Evolutionary conservation across 92 coral and sea anemone genomes (phyloP).

Genomic region (Virgularia gustaviana): DNA sequence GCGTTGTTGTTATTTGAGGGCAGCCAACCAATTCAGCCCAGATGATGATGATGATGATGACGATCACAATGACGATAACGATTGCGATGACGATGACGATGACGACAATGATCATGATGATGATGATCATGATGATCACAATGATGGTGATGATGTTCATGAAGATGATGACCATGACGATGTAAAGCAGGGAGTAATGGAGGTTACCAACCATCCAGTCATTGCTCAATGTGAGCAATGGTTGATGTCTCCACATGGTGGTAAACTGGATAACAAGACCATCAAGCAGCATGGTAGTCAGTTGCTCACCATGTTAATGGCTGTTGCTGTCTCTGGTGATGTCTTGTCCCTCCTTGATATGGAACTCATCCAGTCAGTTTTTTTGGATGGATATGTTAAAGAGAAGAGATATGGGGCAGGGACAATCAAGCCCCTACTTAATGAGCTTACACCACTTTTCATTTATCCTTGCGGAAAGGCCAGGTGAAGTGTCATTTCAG

Average conservation of each 20-base stretch:
- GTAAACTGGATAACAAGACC: conserved; percentile 32
- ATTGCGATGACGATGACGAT: too few relatives aligned
- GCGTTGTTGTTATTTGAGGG: too few relatives aligned
- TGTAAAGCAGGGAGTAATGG: too few relatives aligned
- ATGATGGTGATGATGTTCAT: too few relatives aligned
- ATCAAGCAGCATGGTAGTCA: conserved; percentile 47
- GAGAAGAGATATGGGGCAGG: conserved; percentile 38
- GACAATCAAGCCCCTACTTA: conserved; percentile 55
- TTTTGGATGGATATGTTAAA: conserved; percentile 11
- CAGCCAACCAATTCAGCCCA: too few relatives aligned
- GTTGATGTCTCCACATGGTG: conserved; percentile 52
- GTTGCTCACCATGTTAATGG: not conserved
- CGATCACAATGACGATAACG: too few relatives aligned
- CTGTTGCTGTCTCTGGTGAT: conserved; percentile 8
- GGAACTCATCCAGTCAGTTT: conserved; percentile 9
- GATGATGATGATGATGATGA: too few relatives aligned
- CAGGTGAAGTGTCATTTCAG: conserved; percentile 21
- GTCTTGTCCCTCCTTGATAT: conserved; percentile 9
- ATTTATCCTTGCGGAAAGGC: conserved; percentile 38
- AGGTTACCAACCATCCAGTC: too few relatives aligned
- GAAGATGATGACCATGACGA: too few relatives aligned
- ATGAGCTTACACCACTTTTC: conserved; percentile 60
- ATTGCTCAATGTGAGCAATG: too few relatives aligned
- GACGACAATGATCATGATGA: too few relatives aligned
- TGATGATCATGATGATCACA: too few relatives aligned